A percentile compares a stretch with the other conserved stretches of the same genome.
Evolutionary conservation across 1,140 invertebrate genomes (phyloP).

Genomic region (Spodoptera frugiperda): DNA sequence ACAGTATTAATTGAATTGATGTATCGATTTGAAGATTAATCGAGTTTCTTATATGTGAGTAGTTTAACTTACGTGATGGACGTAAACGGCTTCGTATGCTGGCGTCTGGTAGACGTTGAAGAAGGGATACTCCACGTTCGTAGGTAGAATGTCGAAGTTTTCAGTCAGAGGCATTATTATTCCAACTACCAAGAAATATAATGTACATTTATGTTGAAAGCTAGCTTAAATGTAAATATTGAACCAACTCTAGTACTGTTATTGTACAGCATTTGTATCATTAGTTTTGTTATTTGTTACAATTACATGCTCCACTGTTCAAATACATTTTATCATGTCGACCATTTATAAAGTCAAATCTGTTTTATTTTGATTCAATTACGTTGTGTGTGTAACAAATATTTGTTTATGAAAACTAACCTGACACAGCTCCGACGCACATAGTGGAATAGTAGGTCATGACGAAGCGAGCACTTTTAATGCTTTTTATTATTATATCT

Average conservation of each 20-base stretch:
- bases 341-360: too few species aligned
- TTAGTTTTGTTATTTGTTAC: not conserved
- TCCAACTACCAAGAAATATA: constrained; percentile 67
- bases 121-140: constrained; percentile 81
- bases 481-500: constrained; percentile 72
- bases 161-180: constrained; percentile 81
- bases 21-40: constrained; percentile 39
- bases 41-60: constrained; percentile 24
- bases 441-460: constrained; percentile 81
- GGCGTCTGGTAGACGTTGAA: constrained; percentile 76
- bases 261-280: not conserved
- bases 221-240: too few species aligned
- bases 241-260: too few species aligned
- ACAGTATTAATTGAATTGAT: not conserved
- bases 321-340: too few species aligned
- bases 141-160: constrained; percentile 80
- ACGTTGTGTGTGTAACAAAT: not conserved
- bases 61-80: constrained; percentile 76
- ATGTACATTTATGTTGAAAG: not conserved
- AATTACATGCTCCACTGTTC: too few species aligned
- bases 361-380: too few species aligned
- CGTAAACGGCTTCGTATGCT: constrained; percentile 72
- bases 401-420: constrained; percentile 57
- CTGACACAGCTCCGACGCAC: constrained; percentile 80
- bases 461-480: constrained; percentile 75